Evolutionary conservation across 2,797 vertebrate species (phyloP).

Genomic region (Cyprinodon diabolis): DNA sequence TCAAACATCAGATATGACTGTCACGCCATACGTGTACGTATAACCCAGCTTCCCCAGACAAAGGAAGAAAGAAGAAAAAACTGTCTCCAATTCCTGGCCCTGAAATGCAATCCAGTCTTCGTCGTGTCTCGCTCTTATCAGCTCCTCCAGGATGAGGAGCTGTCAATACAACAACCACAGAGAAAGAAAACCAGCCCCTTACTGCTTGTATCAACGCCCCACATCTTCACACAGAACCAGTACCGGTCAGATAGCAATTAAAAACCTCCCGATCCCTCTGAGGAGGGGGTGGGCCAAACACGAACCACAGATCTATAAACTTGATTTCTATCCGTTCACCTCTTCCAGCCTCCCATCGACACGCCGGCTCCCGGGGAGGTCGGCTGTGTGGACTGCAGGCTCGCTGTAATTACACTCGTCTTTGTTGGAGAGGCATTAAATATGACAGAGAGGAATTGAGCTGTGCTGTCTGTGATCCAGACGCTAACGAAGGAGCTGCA

Average conservation of each 20-base stretch:
- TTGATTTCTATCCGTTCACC: slow-evolving; percentile 76
- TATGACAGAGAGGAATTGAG: slow-evolving; percentile 56
- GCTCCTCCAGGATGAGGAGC: slow-evolving; percentile 68
- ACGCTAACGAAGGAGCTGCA: slow-evolving; percentile 54
- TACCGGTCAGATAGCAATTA: slow-evolving; percentile 74
- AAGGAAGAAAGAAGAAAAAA: slow-evolving; percentile 6
- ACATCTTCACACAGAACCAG: slow-evolving; percentile 66
- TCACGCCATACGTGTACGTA: background rate
- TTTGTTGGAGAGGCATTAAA: slow-evolving; percentile 52
- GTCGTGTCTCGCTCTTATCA: slow-evolving; percentile 72
- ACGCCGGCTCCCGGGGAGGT: slow-evolving; percentile 39
- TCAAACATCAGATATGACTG: slow-evolving; percentile 26
- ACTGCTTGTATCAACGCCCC: slow-evolving; percentile 52
- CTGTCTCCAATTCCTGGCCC: slow-evolving; percentile 50
- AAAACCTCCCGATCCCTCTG: slow-evolving; percentile 35
- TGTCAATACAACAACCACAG: slow-evolving; percentile 81
- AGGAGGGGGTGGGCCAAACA: slow-evolving; percentile 32
- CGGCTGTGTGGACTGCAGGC: slow-evolving; percentile 57
- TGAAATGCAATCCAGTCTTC: slow-evolving; percentile 75
- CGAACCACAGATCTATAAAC: slow-evolving; percentile 80
- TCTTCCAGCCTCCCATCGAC: slow-evolving; percentile 60
- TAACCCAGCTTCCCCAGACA: background rate
- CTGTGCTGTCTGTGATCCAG: slow-evolving; percentile 44
- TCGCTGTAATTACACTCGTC: slow-evolving; percentile 69
- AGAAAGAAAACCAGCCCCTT: slow-evolving; percentile 58